These are phyloP conservation scores for Smithornis capensis DNA, from an alignment of 2,113 vertebrate species.

Conservation along the genomic window DNA sequence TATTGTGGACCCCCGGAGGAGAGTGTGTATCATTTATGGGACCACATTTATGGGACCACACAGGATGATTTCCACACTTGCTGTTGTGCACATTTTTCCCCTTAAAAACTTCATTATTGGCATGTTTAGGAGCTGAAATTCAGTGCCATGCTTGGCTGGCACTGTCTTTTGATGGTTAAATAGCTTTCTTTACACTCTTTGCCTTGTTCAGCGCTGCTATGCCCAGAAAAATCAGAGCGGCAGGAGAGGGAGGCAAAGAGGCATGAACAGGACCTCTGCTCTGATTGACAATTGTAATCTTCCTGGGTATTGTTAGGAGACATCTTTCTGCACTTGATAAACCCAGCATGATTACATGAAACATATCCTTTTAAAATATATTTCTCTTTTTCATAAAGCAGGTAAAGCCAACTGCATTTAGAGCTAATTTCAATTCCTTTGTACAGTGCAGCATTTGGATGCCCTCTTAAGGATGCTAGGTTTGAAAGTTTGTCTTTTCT, in stretches of 20 bases:
- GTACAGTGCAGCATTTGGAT: conserved; percentile 56
- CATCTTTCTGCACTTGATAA: conserved; percentile 38
- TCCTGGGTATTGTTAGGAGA: conserved; percentile 46
- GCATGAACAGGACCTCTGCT: neutral
- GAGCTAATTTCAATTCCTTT: conserved; percentile 40
- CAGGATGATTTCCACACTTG: conserved; percentile 1
- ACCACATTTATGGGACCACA: conserved; percentile 23
- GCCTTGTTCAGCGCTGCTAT: neutral
- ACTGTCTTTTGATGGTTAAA: conserved; percentile 14
- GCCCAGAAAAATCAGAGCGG: conserved; percentile 6
- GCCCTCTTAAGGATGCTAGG: conserved; percentile 58
- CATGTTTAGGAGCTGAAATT: neutral
- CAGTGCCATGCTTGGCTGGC: conserved; percentile 32
- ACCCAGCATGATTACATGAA: conserved; percentile 40
- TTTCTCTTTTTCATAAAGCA: conserved; percentile 18
- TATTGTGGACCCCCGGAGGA: neutral
- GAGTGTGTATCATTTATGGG: neutral
- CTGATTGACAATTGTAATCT: conserved; percentile 46
- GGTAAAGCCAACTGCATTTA: conserved; percentile 34
- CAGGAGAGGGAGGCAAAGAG: neutral
- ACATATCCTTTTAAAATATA: conserved; percentile 35
- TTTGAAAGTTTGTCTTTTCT: conserved; percentile 36
- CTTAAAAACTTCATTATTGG: conserved; percentile 19
- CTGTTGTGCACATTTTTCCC: neutral
- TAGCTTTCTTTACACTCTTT: neutral